Evolutionary conservation across 1,140 invertebrate genomes (phyloP).

Genomic region (Ceratoteleas bidentatus): DNA sequence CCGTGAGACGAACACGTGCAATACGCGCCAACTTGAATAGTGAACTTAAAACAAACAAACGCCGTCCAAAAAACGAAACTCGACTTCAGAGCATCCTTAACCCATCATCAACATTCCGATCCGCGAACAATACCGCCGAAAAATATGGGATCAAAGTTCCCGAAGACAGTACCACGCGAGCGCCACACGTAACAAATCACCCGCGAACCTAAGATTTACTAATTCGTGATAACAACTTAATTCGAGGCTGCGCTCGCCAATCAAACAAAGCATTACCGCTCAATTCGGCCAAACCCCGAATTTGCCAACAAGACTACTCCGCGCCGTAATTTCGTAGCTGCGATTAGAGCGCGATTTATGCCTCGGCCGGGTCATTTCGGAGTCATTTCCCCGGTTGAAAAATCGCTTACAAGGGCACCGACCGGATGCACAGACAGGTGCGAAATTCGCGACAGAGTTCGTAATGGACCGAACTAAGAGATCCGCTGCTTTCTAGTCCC

Average conservation of each 20-base stretch:
- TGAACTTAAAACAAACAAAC: no score
- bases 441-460: constrained; percentile 25
- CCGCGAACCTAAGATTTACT: constrained; percentile 73
- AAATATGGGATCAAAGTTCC: constrained; percentile 29
- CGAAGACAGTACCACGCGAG: constrained; percentile 26
- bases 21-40: no score
- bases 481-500: constrained; percentile 56
- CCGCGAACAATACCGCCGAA: neutral
- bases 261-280: constrained; percentile 78
- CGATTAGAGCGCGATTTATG: constrained; percentile 53
- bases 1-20: no score
- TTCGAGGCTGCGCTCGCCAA: constrained; percentile 73
- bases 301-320: constrained; percentile 65
- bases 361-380: constrained; percentile 12
- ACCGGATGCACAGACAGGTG: constrained; percentile 15
- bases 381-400: constrained; percentile 27
- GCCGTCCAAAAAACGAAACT: no score
- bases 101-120: neutral
- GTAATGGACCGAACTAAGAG: constrained; percentile 32
- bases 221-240: constrained; percentile 79
- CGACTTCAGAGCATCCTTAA: no score
- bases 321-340: constrained; percentile 69
- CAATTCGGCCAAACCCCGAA: constrained; percentile 65
- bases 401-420: constrained; percentile 26
- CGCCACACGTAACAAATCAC: constrained; percentile 72